A percentile compares a stretch with the other conserved stretches of the same genome.
Conservation (phyloP, 2,888 invertebrate species). For the Marasmarcha lunaedactyla region DNA sequence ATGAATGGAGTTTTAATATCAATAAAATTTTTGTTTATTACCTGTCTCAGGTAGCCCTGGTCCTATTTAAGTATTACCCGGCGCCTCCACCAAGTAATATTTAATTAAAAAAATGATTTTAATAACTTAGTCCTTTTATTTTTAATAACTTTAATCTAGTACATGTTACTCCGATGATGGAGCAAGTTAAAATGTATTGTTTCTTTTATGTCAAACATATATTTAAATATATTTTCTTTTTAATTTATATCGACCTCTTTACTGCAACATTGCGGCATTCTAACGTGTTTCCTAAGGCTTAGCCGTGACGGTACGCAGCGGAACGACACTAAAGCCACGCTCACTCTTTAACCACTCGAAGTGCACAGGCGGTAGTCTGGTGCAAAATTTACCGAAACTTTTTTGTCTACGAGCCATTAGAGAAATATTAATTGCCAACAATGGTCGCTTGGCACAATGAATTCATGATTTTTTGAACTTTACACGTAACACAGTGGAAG, state of each 20-base stretch:
- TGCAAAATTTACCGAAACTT: not conserved
- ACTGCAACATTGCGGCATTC: too few species aligned
- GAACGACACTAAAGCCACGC: conserved; percentile 1
- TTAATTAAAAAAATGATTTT: not conserved
- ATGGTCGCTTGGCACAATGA: not conserved
- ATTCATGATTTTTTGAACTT: not conserved
- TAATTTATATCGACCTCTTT: too few species aligned
- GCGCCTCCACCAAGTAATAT: too few species aligned
- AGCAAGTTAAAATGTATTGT: too few species aligned
- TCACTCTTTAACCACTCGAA: not conserved
- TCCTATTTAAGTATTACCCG: too few species aligned
- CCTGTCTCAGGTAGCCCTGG: not conserved
- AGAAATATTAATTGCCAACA: not conserved
- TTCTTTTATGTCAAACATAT: too few species aligned
- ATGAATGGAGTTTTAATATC: not conserved
- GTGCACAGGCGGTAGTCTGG: not conserved
- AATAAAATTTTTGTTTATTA: not conserved
- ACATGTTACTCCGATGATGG: too few species aligned
- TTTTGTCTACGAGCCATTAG: not conserved
- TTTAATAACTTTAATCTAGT: too few species aligned
- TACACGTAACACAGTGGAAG: not conserved
- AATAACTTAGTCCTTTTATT: too few species aligned
- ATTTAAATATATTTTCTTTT: too few species aligned
- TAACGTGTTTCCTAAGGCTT: too few species aligned
- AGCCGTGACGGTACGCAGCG: too few species aligned